Evolutionary conservation across 2,113 vertebrate species (phyloP).

Genomic region (Madoqua kirkii): DNA sequence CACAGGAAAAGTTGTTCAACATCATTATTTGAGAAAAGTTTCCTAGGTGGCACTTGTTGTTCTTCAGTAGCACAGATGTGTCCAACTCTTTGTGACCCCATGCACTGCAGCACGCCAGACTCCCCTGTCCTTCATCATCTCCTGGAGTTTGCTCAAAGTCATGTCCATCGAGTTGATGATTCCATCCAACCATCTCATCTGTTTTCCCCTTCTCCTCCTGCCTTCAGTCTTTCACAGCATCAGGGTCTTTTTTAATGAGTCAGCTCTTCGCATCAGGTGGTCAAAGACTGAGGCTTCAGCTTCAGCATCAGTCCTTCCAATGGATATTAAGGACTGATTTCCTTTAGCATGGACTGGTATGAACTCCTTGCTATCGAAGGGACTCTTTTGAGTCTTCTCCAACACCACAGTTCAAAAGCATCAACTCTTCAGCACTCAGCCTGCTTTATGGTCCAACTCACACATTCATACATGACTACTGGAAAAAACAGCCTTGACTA

Average conservation of each 20-base stretch:
- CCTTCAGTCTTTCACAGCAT: background rate
- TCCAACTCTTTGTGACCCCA: background rate
- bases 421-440: background rate
- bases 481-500: background rate
- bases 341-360: background rate
- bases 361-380: background rate
- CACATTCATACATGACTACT: background rate
- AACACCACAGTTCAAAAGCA: background rate
- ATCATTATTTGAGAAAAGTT: background rate
- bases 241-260: background rate
- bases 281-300: background rate
- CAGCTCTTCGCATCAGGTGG: background rate
- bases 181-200: background rate
- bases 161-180: background rate
- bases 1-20: background rate
- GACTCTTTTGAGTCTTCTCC: background rate
- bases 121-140: background rate
- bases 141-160: background rate
- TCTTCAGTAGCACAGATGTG: background rate
- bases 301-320: background rate
- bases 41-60: background rate
- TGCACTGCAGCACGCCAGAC: background rate
- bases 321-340: background rate
- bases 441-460: background rate
- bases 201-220: background rate